phyloP scores from a whole-genome alignment of 37 sponge, comb jelly and placozoan species.

The Bolinopsis microptera region DNA sequence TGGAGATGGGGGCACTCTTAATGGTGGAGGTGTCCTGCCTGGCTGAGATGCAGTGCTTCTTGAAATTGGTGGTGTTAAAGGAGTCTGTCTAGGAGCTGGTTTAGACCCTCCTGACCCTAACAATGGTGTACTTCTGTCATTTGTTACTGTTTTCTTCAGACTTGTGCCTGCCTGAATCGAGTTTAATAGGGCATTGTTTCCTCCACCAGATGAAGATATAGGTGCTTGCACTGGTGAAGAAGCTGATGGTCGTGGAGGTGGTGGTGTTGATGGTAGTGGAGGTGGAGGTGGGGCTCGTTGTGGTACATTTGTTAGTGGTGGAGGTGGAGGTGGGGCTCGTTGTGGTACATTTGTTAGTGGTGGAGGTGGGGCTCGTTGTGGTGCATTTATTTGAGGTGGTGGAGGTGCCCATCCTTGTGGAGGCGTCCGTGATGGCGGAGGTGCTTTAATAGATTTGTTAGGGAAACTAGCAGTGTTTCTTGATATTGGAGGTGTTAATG shows the following conservation, averaged over 20 bases:
- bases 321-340: background rate
- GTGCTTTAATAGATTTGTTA: too few relatives aligned
- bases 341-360: background rate
- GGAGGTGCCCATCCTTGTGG: background rate
- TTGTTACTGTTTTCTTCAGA: background rate
- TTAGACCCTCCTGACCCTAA: background rate
- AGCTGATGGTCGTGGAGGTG: background rate
- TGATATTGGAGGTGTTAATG: background rate
- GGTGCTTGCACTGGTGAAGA: background rate
- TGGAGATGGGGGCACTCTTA: background rate
- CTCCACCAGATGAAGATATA: background rate
- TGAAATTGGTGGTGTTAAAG: background rate
- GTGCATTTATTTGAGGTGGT: background rate
- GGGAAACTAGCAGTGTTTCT: background rate
- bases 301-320: too few relatives aligned
- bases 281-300: slow-evolving; percentile 31
- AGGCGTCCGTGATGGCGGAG: background rate
- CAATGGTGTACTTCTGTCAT: slow-evolving; percentile 46
- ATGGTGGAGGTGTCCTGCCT: background rate
- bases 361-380: background rate
- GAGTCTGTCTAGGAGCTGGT: background rate
- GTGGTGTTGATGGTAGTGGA: background rate
- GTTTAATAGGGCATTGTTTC: background rate
- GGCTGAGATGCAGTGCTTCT: background rate
- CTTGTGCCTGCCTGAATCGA: background rate